Base-by-base conservation (phyloP, 2,797 vertebrate species). In the Diceros bicornis region DNA sequence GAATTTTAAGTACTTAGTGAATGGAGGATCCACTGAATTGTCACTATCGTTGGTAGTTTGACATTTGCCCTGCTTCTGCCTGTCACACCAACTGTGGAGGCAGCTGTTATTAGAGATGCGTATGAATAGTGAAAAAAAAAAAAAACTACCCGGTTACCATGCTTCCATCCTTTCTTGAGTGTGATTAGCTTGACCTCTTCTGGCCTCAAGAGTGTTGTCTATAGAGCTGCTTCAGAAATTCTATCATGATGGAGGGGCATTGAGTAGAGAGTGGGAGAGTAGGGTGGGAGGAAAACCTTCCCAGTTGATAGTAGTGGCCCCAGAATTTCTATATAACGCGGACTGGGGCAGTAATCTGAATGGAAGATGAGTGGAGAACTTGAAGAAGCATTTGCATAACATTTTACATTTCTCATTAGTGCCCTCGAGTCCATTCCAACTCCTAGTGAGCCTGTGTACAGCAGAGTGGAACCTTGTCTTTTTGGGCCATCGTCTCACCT, bases 11-110 rank as follows among this genome's bases (percentile, higher is more conserved):
- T 2, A 0, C 0, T 97, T 44, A 81, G 85, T 71, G 68, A 96
- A 91, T 92, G 92, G 88, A 98, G 79, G 47, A 75, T 37, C 88
- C 89, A 87, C 55, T 81, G 92, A 82, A 94, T 83, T 97, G 92
- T 95, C 96, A 25, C 85, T 97, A 11, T 91, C 61, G 57, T 61
- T 97, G 97, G 97, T 97, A 50, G 93, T 89, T 72, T 98, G 98
- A 97, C 97, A 97, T 96, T 98, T 98, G 98, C 97, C 97, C 97
- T 98, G 88, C 50, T 94, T 98, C 97, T 97, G 97, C 97, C 96
- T 98, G 96, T 98, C 97, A 98, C 69, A 72, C 89, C 66, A 97
- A 82, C 87, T 32, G 1, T 1, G 81, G 93, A 96, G 77, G 90
- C 95, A 69, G 77, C 95, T 95, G 77, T 94, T 97, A 92, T 97